A percentile compares a stretch with the other conserved stretches of the same genome.
phyloP scores from a whole-genome alignment of 2,888 invertebrate genomes.

The Zootermopsis nevadensis region DNA sequence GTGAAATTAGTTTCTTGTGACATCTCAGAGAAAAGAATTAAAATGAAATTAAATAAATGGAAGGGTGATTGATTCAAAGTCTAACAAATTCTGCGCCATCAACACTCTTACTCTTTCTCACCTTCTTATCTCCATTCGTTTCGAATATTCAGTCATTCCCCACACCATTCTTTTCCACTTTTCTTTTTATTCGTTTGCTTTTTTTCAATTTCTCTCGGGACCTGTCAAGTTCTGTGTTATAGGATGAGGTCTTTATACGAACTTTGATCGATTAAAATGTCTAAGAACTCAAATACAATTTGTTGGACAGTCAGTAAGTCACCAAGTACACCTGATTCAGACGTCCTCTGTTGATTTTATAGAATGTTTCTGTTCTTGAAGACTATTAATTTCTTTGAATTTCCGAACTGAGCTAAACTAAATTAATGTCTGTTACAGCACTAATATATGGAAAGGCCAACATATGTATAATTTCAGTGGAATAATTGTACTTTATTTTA shows the following conservation, averaged over 20 bases:
- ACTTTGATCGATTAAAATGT: slow-evolving; percentile 49
- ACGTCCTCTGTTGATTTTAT: not conserved
- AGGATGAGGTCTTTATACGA: slow-evolving; percentile 41
- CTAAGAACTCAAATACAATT: slow-evolving; percentile 41
- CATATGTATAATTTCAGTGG: no score
- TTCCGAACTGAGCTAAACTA: no score
- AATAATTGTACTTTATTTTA: no score
- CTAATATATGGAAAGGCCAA: no score
- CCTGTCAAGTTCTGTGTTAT: slow-evolving; percentile 45
- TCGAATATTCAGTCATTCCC: slow-evolving; percentile 20
- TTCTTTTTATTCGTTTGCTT: slow-evolving; percentile 28
- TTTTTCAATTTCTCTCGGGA: slow-evolving; percentile 48
- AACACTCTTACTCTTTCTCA: not conserved
- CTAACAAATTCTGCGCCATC: slow-evolving; percentile 43
- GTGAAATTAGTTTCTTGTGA: slow-evolving; percentile 15
- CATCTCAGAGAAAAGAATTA: slow-evolving; percentile 7
- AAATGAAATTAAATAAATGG: slow-evolving; percentile 36
- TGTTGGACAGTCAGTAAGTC: slow-evolving; percentile 33
- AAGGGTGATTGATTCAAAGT: slow-evolving; percentile 47
- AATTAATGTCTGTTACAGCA: no score
- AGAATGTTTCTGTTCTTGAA: not conserved
- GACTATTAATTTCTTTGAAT: no score
- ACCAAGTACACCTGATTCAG: slow-evolving; percentile 17
- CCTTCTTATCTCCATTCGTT: slow-evolving; percentile 12
- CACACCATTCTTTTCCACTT: slow-evolving; percentile 18